Evolutionary conservation across 2,113 vertebrate species (phyloP).

Genomic region (Greenwoodochromis staneri): DNA sequence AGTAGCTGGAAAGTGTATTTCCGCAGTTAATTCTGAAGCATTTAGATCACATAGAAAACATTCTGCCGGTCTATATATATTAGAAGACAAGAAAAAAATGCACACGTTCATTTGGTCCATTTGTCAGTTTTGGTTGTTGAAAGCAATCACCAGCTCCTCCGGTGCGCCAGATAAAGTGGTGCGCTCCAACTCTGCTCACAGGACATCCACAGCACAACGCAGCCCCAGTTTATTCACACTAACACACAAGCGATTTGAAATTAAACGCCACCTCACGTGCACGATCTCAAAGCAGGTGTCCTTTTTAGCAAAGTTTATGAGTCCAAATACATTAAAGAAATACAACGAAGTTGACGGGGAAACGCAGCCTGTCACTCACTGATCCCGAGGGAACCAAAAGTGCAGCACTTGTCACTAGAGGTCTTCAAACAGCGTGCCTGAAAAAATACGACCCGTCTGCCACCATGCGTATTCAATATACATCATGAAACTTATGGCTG

Average conservation of each 20-base stretch:
- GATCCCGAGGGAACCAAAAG: slow-evolving; percentile 9
- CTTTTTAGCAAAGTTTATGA: background rate
- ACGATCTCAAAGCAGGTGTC: background rate
- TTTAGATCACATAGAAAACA: background rate
- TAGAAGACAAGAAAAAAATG: background rate
- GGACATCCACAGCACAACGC: background rate
- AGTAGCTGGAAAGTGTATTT: background rate
- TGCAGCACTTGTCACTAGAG: background rate
- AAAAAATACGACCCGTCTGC: background rate
- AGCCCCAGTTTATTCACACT: background rate
- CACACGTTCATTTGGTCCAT: background rate
- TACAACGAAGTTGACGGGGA: background rate
- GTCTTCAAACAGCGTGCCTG: background rate
- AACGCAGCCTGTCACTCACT: background rate
- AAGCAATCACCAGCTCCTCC: background rate
- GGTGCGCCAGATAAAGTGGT: background rate
- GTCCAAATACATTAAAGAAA: background rate
- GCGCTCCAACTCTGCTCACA: slow-evolving; percentile 20
- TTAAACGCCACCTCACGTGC: background rate
- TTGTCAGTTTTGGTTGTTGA: background rate
- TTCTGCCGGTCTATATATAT: background rate
- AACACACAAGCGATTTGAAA: background rate
- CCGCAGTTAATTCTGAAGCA: background rate
- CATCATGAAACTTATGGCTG: background rate
- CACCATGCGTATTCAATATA: background rate